Evolutionary conservation across 2,888 invertebrate genomes (phyloP).

Genomic region (Torymus auratus): DNA sequence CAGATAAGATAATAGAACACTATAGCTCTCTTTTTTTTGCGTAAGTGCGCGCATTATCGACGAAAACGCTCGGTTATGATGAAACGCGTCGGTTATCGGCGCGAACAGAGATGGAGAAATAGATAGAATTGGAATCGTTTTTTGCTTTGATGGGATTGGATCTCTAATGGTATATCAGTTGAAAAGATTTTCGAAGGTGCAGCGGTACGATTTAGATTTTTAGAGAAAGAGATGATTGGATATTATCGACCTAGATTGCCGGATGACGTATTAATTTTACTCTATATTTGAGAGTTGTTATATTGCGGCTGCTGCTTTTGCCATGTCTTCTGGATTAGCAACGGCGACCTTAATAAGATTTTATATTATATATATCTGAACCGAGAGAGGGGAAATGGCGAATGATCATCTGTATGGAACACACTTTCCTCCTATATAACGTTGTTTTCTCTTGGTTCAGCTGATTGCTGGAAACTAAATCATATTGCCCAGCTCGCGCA

Average conservation of each 20-base stretch:
- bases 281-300: background rate
- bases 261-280: background rate
- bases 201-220: background rate
- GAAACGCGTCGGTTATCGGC: no score
- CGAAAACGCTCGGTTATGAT: no score
- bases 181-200: no score
- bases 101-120: no score
- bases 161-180: no score
- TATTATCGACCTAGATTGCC: slow-evolving; percentile 17
- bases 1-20: background rate
- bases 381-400: background rate
- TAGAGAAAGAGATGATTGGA: background rate
- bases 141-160: no score
- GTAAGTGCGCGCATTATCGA: no score
- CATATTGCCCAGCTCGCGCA: background rate
- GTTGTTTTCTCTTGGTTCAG: slow-evolving; percentile 21
- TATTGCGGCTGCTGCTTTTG: no score
- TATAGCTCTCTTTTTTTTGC: no score
- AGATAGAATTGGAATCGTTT: no score
- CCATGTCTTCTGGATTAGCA: background rate
- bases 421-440: slow-evolving; percentile 27
- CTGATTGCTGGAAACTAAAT: slow-evolving; percentile 27
- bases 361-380: slow-evolving; percentile 31
- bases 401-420: slow-evolving; percentile 21
- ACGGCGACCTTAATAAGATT: slow-evolving; percentile 22